phyloP scores from a whole-genome alignment of 2,113 vertebrate genomes.

The Prinia subflava region DNA sequence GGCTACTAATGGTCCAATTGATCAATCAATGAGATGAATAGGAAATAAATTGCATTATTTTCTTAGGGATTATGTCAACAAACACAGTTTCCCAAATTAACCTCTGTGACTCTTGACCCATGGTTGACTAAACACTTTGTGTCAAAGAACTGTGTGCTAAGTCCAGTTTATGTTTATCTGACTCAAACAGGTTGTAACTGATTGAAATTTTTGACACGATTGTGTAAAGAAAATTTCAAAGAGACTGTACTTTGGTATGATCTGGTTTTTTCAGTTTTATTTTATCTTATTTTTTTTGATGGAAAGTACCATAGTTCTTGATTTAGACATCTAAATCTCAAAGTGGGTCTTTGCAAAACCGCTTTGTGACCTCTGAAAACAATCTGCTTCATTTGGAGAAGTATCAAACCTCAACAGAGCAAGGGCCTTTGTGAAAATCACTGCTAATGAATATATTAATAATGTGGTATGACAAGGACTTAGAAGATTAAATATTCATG shows the following conservation, averaged over 20 bases:
- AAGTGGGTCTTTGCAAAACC: background rate
- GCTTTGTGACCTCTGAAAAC: background rate
- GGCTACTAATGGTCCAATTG: background rate
- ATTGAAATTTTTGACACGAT: background rate
- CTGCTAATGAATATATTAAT: background rate
- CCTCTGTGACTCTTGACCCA: background rate
- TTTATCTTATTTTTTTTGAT: background rate
- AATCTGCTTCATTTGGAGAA: background rate
- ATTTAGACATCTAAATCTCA: background rate
- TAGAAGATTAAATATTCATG: background rate
- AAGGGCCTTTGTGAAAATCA: background rate
- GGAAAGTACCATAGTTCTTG: background rate
- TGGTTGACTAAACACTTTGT: background rate
- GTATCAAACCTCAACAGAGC: background rate
- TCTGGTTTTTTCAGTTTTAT: background rate
- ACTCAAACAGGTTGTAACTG: background rate
- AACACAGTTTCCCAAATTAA: background rate
- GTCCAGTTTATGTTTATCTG: background rate
- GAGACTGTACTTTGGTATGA: background rate
- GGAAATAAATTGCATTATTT: background rate
- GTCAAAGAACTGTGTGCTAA: background rate
- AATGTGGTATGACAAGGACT: background rate
- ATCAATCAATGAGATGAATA: background rate
- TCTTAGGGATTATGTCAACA: background rate
- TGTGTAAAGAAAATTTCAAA: background rate